These are phyloP conservation scores for Varanus salvator DNA, from an alignment of 2,113 vertebrate genomes.

Conservation along the genomic window DNA sequence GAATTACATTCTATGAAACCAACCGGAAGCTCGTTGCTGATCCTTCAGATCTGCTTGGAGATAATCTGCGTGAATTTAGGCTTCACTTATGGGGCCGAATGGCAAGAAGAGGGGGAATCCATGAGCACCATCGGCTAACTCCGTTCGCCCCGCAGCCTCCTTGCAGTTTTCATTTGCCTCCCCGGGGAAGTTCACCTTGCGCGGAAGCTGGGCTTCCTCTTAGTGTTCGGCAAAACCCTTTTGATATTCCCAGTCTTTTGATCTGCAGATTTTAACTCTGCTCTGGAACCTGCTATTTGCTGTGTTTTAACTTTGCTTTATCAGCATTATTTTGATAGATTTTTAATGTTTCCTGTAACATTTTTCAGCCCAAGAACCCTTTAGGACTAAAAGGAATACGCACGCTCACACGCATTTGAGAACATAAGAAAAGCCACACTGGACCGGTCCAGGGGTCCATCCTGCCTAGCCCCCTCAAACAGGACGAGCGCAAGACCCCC, in stretches of 20 bases:
- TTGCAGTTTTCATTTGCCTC: not conserved
- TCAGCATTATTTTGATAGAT: not conserved
- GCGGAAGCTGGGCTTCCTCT: too few relatives aligned
- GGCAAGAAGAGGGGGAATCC: constrained; percentile 4
- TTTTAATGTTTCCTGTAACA: not conserved
- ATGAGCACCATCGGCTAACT: constrained; percentile 17
- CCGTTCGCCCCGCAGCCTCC: not conserved
- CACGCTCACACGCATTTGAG: too few relatives aligned
- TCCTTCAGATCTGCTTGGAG: constrained; percentile 31
- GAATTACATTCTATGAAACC: constrained; percentile 45
- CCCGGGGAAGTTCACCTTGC: not conserved
- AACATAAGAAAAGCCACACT: too few relatives aligned
- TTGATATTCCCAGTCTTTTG: not conserved
- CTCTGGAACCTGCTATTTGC: not conserved
- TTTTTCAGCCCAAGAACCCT: not conserved
- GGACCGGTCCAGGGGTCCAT: too few relatives aligned
- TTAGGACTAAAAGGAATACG: too few relatives aligned
- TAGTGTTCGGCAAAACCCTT: not conserved
- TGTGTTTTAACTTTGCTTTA: not conserved
- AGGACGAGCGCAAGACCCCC: too few relatives aligned
- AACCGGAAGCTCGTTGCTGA: not conserved
- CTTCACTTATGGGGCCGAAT: not conserved
- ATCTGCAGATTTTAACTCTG: not conserved
- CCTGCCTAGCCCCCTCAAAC: too few relatives aligned
- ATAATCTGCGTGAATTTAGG: not conserved